These are phyloP conservation scores for Apeltes quadracus DNA, from an alignment of 2,113 vertebrate genomes.

Conservation along the genomic window DNA sequence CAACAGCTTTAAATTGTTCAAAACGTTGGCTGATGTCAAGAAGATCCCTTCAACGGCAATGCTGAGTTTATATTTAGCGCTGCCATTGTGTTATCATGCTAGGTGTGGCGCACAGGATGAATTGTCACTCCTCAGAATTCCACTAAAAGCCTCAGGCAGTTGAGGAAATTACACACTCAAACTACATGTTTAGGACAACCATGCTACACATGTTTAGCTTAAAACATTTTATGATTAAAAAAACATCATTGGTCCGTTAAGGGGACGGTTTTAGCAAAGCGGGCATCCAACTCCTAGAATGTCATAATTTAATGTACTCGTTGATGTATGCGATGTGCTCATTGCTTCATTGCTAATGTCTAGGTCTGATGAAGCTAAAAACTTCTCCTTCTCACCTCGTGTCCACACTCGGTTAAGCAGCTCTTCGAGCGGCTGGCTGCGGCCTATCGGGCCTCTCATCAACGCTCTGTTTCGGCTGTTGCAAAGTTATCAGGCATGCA, in stretches of 20 bases:
- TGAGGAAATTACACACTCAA: conserved; percentile 6
- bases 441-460: conserved; percentile 53
- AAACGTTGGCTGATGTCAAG: conserved; percentile 11
- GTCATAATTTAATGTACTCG: background rate
- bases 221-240: too few relatives aligned
- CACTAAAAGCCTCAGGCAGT: conserved; percentile 16
- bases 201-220: background rate
- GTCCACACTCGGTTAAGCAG: conserved; percentile 31
- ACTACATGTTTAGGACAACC: background rate
- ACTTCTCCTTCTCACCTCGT: conserved; percentile 49
- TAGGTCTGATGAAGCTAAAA: too few relatives aligned
- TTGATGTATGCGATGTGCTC: background rate
- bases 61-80: conserved; percentile 55
- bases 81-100: conserved; percentile 16
- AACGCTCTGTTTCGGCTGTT: conserved; percentile 36
- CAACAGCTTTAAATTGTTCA: conserved; percentile 2
- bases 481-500: conserved; percentile 56
- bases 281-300: background rate
- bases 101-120: conserved; percentile 43
- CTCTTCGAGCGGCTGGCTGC: conserved; percentile 28
- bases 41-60: conserved; percentile 20
- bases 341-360: too few relatives aligned
- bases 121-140: conserved; percentile 35
- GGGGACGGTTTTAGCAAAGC: background rate
- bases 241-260: background rate